Conservation (phyloP, 2,888 invertebrate species). For the Lamproptera curius region DNA sequence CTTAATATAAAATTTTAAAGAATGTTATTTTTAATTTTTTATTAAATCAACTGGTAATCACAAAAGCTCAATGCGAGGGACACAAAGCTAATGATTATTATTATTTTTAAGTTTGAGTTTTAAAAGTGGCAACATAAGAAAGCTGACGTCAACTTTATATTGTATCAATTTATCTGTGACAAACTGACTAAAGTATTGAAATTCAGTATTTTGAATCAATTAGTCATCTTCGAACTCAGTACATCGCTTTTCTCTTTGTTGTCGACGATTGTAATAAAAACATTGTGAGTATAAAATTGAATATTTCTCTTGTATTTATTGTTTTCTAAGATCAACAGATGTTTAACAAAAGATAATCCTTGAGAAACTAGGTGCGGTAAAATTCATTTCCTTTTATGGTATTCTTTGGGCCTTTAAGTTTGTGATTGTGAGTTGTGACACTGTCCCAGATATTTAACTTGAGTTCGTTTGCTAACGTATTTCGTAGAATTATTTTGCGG, state of each 20-base stretch:
- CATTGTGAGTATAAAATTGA: conserved; percentile 1
- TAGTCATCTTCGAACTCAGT: conserved; percentile 13
- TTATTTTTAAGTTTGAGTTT: no score
- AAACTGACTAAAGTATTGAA: no score
- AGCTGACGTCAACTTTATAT: no score
- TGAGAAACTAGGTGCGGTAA: conserved; percentile 32
- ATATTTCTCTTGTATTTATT: conserved; percentile 5
- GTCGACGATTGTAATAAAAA: background rate
- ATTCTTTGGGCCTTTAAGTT: conserved; percentile 38
- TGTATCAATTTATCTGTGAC: no score
- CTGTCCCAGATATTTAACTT: conserved; percentile 49
- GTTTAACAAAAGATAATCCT: conserved; percentile 15
- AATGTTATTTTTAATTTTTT: no score
- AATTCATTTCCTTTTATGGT: conserved; percentile 53
- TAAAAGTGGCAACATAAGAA: no score
- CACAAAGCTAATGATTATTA: no score
- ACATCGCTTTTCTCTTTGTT: conserved; percentile 6
- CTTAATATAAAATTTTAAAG: no score
- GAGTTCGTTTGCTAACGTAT: conserved; percentile 25
- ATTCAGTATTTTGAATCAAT: conserved; percentile 15
- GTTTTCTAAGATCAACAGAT: conserved; percentile 13
- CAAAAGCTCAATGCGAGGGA: no score
- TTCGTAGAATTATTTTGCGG: conserved; percentile 38
- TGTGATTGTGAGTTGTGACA: conserved; percentile 29
- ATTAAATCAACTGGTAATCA: no score